Conservation (phyloP, 2,113 vertebrate species). For the Zingel zingel region DNA sequence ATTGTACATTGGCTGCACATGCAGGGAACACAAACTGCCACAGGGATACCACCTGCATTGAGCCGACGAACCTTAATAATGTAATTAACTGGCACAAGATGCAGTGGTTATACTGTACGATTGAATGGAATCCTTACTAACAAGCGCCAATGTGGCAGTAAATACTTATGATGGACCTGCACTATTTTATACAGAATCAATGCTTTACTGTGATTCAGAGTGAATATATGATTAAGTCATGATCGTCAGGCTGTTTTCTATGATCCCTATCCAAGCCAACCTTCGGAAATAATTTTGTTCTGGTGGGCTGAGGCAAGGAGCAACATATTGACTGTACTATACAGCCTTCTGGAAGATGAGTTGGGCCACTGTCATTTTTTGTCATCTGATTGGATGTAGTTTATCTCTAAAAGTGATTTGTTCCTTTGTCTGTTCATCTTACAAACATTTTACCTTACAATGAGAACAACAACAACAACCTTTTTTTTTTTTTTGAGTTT, state of each 20-base stretch:
- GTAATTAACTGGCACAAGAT: background rate
- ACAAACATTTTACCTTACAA: constrained; percentile 12
- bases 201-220: background rate
- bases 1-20: background rate
- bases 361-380: background rate
- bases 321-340: background rate
- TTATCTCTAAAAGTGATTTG: background rate
- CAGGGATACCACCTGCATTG: background rate
- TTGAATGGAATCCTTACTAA: background rate
- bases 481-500: background rate
- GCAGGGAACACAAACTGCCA: background rate
- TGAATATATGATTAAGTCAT: background rate
- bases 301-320: constrained; percentile 20
- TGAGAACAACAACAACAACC: background rate
- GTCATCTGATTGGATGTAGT: background rate
- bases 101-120: background rate
- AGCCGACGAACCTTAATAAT: background rate
- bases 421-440: constrained; percentile 17
- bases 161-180: background rate
- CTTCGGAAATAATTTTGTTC: background rate
- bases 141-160: background rate
- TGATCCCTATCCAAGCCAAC: background rate
- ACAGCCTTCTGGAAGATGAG: constrained; percentile 12
- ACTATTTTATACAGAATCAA: background rate
- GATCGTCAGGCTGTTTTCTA: background rate